Evolutionary conservation across 1,140 invertebrate genomes (phyloP).

Genomic region (Oryzaephilus surinamensis): DNA sequence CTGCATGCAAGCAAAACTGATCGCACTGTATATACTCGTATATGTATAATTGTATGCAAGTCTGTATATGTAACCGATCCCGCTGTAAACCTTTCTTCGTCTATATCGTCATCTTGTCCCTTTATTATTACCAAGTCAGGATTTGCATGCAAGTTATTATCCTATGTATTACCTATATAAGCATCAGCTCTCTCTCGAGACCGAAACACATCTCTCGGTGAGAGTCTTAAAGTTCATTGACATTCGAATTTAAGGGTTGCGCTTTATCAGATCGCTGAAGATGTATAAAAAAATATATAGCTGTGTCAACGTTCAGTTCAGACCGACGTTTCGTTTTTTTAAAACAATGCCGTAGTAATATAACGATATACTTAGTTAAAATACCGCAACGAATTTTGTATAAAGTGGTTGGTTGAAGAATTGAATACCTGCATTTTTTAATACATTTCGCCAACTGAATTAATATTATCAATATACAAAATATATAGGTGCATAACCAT

Average conservation of each 20-base stretch:
- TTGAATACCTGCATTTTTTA: no score
- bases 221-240: slow-evolving; percentile 23
- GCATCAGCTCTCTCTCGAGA: no score
- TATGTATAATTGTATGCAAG: no score
- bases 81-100: slow-evolving; percentile 16
- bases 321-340: not conserved
- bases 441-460: no score
- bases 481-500: no score
- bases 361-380: slow-evolving; percentile 27
- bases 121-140: no score
- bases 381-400: no score
- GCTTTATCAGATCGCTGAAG: slow-evolving; percentile 22
- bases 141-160: slow-evolving; percentile 23
- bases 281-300: slow-evolving; percentile 16
- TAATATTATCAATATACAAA: no score
- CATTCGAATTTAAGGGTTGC: slow-evolving; percentile 24
- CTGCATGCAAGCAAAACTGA: slow-evolving; percentile 19
- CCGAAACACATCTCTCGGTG: no score
- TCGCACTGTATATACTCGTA: no score
- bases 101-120: slow-evolving; percentile 12
- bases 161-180: slow-evolving; percentile 3
- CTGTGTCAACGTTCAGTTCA: slow-evolving; percentile 15
- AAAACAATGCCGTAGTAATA: slow-evolving; percentile 24
- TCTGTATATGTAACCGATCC: slow-evolving; percentile 25
- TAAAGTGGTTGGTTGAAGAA: no score